A percentile compares a stretch with the other conserved stretches of the same genome.
Conservation (phyloP, 2,113 vertebrate genomes). For the Hipposideros armiger region DNA sequence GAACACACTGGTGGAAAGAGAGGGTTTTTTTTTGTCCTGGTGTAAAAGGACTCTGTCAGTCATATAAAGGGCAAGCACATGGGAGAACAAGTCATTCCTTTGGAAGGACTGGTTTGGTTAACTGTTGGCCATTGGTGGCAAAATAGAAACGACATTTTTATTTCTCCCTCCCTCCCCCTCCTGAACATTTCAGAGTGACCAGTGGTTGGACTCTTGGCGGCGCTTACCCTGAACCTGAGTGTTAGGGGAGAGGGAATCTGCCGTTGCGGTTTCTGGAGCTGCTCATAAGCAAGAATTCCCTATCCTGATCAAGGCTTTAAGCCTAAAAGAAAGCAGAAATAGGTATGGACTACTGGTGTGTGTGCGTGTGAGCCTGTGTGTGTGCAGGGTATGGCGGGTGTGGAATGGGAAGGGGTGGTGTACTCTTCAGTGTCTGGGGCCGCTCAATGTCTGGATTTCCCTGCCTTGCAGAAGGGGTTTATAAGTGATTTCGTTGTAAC, state of each 20-base stretch:
- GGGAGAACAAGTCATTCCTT: constrained; percentile 64
- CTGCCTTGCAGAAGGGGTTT: background rate
- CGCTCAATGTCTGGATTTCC: constrained; percentile 29
- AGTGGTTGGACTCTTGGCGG: constrained; percentile 79
- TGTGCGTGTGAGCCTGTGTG: background rate
- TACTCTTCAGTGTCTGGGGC: background rate
- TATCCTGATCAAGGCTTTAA: constrained; percentile 83
- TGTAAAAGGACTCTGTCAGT: constrained; percentile 57
- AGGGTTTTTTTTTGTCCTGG: constrained; percentile 45
- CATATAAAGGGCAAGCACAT: constrained; percentile 44
- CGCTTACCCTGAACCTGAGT: constrained; percentile 82
- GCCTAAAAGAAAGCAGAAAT: constrained; percentile 86
- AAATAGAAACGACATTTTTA: constrained; percentile 80
- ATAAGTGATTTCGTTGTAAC: constrained; percentile 37
- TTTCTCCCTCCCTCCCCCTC: constrained; percentile 77
- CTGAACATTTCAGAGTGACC: constrained; percentile 83
- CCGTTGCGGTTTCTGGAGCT: constrained; percentile 81
- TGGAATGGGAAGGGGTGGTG: constrained; percentile 69
- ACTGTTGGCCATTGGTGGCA: constrained; percentile 73
- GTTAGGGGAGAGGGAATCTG: constrained; percentile 83
- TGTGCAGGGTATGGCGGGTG: constrained; percentile 32
- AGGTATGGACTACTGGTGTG: constrained; percentile 72
- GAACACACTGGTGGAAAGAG: background rate
- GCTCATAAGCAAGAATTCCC: constrained; percentile 81
- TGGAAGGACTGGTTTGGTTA: constrained; percentile 72